phyloP scores from a whole-genome alignment of 2,888 invertebrate species.

The Deilephila elpenor region DNA sequence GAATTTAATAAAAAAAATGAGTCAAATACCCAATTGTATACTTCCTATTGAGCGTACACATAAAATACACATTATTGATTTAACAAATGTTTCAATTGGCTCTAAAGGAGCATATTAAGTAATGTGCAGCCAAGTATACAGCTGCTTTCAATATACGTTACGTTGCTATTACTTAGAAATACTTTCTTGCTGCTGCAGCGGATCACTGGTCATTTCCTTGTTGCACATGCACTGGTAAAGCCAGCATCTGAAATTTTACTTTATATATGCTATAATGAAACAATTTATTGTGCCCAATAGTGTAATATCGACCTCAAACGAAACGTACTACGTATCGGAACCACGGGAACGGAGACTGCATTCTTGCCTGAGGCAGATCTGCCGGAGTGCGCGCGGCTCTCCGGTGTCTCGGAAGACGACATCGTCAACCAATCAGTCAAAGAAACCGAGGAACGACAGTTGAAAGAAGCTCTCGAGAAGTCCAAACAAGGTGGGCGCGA shows the following conservation, averaged over 20 bases:
- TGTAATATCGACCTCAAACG: slow-evolving; percentile 96
- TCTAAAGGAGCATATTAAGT: neutral
- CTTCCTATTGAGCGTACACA: too few relatives aligned
- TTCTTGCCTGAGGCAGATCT: slow-evolving; percentile 91
- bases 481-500: slow-evolving; percentile 85
- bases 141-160: too few relatives aligned
- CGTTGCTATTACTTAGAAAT: too few relatives aligned
- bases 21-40: too few relatives aligned
- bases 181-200: too few relatives aligned
- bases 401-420: slow-evolving; percentile 88
- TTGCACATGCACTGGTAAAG: neutral
- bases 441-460: slow-evolving; percentile 87
- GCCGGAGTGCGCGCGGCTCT: slow-evolving; percentile 91
- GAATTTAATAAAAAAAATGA: too few relatives aligned
- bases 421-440: slow-evolving; percentile 72
- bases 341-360: slow-evolving; percentile 95
- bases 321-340: slow-evolving; percentile 95
- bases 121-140: neutral
- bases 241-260: neutral
- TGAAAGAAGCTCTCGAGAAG: slow-evolving; percentile 89
- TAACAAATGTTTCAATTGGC: neutral
- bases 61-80: neutral
- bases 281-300: slow-evolving; percentile 61
- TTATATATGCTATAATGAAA: neutral
- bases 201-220: too few relatives aligned